A percentile compares a stretch with the other conserved stretches of the same genome.
Conservation (phyloP, 2,888 invertebrate species). For the Eristalis tenax region DNA sequence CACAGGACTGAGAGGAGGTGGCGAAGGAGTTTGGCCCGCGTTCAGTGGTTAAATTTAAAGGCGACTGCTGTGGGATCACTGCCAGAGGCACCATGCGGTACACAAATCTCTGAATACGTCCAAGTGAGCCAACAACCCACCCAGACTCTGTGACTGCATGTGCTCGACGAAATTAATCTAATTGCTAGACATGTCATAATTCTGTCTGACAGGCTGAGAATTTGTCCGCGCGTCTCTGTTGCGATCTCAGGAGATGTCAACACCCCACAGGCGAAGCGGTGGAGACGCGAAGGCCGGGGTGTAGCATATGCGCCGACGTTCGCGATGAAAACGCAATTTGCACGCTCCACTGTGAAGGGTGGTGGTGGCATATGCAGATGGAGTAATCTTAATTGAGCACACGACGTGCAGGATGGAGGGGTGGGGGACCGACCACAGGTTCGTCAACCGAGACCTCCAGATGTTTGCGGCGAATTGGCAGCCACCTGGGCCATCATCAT, state of each 20-base stretch:
- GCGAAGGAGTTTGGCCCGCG: slow-evolving; percentile 59
- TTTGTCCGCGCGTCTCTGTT: slow-evolving; percentile 51
- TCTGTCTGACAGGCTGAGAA: slow-evolving; percentile 68
- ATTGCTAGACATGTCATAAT: slow-evolving; percentile 76
- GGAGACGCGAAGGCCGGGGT: no score
- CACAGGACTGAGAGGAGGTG: slow-evolving; percentile 27
- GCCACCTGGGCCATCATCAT: neutral
- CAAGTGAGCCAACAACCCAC: slow-evolving; percentile 64
- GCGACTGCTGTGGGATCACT: slow-evolving; percentile 31
- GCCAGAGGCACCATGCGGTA: slow-evolving; percentile 42
- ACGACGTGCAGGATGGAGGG: no score
- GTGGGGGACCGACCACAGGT: neutral
- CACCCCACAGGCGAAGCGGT: slow-evolving; percentile 30
- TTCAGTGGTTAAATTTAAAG: slow-evolving; percentile 29
- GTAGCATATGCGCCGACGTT: no score
- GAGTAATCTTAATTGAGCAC: slow-evolving; percentile 23
- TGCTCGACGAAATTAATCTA: slow-evolving; percentile 74
- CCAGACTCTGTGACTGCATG: slow-evolving; percentile 65
- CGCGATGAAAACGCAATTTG: slow-evolving; percentile 51
- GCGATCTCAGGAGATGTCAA: slow-evolving; percentile 50
- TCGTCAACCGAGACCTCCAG: neutral
- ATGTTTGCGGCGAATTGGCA: neutral
- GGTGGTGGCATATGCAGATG: neutral
- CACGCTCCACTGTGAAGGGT: slow-evolving; percentile 1
- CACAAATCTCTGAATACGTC: slow-evolving; percentile 40